phyloP scores from a whole-genome alignment of 64 coral and sea anemone species.

The Porites lutea region DNA sequence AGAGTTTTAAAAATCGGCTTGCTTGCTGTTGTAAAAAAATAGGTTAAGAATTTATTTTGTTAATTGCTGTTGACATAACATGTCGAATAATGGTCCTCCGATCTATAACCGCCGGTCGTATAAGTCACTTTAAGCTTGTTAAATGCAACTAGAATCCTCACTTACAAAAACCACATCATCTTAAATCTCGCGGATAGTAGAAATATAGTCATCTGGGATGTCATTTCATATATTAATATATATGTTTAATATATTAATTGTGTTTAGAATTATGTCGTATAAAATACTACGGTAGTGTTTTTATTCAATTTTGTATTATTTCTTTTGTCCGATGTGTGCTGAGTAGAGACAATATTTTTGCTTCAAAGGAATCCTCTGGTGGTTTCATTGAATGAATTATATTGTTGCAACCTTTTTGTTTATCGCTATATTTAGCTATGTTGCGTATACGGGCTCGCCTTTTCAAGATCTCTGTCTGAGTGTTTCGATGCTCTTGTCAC shows the following conservation, averaged over 20 bases:
- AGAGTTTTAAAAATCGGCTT: background rate
- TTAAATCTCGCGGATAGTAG: background rate
- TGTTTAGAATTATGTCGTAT: no score
- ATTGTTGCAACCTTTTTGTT: slow-evolving; percentile 16
- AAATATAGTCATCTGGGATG: background rate
- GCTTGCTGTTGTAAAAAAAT: background rate
- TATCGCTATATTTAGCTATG: slow-evolving; percentile 14
- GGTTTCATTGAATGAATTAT: background rate
- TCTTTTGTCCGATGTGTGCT: background rate
- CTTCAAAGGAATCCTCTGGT: background rate
- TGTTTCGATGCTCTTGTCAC: background rate
- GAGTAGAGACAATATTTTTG: slow-evolving; percentile 21
- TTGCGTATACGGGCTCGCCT: background rate
- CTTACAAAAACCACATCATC: background rate
- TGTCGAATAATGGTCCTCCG: background rate
- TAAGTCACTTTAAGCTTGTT: slow-evolving; percentile 22
- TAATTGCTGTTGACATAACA: background rate
- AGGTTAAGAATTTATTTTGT: background rate
- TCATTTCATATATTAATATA: no score
- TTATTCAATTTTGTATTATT: background rate
- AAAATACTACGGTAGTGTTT: no score
- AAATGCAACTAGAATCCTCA: background rate
- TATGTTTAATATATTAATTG: no score
- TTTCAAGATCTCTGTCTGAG: slow-evolving; percentile 23
- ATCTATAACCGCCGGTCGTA: background rate